Evolutionary conservation across 1,140 invertebrate species (phyloP).

Genomic region (Gerris buenoi): DNA sequence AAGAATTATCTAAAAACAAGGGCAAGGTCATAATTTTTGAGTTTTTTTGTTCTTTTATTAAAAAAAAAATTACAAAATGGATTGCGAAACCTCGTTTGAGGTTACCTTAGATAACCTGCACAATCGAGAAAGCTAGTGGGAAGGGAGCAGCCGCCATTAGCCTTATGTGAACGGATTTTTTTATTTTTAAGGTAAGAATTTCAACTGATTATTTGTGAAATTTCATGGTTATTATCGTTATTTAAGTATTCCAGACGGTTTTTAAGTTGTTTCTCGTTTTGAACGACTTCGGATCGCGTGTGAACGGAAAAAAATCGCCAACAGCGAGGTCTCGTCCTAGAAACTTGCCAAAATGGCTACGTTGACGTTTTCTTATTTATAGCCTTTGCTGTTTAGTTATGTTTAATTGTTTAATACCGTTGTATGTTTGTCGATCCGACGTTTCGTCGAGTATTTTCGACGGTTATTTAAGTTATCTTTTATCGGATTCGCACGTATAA

Average conservation of each 20-base stretch:
- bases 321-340: constrained; percentile 12
- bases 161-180: constrained; percentile 4
- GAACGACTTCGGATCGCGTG: no score
- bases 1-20: no score
- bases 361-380: constrained; percentile 15
- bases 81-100: not conserved
- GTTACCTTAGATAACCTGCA: constrained; percentile 3
- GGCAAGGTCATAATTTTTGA: not conserved
- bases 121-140: constrained; percentile 2
- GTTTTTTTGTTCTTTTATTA: not conserved
- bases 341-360: constrained; percentile 19
- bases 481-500: no score
- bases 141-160: constrained; percentile 4
- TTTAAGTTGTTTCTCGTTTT: no score
- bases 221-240: no score
- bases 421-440: no score
- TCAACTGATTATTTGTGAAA: not conserved
- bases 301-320: constrained; percentile 14
- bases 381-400: not conserved
- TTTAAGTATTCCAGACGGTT: no score
- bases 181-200: constrained; percentile 5
- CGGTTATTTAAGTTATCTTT: no score
- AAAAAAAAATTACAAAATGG: not conserved
- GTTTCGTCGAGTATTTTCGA: no score
- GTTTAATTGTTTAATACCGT: no score